Conservation (phyloP, 2,888 invertebrate genomes). For the Lysandra coridon region DNA sequence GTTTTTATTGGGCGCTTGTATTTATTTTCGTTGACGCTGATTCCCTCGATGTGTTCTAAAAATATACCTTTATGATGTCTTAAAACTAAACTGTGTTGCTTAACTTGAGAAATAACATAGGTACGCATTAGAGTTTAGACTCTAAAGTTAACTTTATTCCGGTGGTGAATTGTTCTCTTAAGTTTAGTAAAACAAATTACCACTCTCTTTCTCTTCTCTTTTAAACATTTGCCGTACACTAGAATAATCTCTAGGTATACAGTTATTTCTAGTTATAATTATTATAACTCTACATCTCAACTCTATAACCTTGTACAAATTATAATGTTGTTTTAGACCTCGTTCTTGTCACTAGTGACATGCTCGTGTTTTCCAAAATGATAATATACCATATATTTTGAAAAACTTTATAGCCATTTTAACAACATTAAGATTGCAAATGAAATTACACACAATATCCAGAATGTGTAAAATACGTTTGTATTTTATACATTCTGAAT, state of each 20-base stretch:
- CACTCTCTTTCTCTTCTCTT: no score
- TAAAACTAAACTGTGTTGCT: background rate
- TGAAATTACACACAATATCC: background rate
- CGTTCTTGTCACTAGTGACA: background rate
- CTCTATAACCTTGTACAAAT: no score
- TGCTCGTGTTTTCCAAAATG: background rate
- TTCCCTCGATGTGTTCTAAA: slow-evolving; percentile 25
- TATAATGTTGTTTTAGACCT: no score
- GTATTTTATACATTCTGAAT: no score
- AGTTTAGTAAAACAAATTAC: no score
- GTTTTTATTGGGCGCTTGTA: slow-evolving; percentile 46
- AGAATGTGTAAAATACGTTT: background rate
- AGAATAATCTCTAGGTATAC: no score
- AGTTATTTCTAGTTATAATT: no score
- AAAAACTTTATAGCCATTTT: no score
- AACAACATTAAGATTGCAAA: background rate
- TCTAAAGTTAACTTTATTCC: background rate
- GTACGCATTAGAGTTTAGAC: background rate
- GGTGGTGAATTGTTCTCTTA: no score
- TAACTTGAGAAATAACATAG: background rate
- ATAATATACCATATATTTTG: no score
- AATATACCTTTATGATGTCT: slow-evolving; percentile 27
- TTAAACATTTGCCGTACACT: no score
- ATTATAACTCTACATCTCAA: no score
- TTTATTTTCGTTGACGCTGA: slow-evolving; percentile 25